Evolutionary conservation across 2,113 vertebrate genomes (phyloP).

Genomic region (Aegotheles bennettii): DNA sequence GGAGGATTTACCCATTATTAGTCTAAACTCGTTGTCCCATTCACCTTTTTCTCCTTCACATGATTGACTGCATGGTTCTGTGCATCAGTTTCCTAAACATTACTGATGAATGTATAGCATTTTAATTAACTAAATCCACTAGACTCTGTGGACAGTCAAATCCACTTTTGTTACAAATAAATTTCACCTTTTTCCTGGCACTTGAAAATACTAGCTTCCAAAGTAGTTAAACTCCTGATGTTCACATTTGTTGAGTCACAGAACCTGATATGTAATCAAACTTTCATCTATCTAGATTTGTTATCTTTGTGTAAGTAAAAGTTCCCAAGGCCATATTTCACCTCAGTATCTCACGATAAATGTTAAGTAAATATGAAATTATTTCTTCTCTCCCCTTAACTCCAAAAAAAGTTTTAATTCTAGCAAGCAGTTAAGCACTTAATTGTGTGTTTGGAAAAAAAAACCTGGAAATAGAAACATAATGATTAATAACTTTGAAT

Average conservation of each 20-base stretch:
- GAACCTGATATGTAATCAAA: neutral
- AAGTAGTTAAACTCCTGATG: neutral
- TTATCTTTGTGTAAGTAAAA: neutral
- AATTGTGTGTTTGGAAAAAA: neutral
- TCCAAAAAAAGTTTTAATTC: neutral
- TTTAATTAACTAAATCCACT: neutral
- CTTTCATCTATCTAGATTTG: neutral
- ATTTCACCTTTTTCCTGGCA: neutral
- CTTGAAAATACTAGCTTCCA: neutral
- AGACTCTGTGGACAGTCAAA: neutral
- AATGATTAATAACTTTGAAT: neutral
- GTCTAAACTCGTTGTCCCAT: neutral
- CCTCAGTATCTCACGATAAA: neutral
- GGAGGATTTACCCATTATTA: neutral
- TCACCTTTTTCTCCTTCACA: neutral
- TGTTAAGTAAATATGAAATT: neutral
- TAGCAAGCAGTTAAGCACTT: neutral
- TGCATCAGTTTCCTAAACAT: neutral
- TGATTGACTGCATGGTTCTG: neutral
- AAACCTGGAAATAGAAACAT: neutral
- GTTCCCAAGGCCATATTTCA: neutral
- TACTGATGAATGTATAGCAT: neutral
- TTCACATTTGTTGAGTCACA: neutral
- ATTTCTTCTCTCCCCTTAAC: neutral
- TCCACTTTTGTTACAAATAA: neutral